phyloP scores from a whole-genome alignment of 2,888 invertebrate genomes.

The Mayetiola destructor region DNA sequence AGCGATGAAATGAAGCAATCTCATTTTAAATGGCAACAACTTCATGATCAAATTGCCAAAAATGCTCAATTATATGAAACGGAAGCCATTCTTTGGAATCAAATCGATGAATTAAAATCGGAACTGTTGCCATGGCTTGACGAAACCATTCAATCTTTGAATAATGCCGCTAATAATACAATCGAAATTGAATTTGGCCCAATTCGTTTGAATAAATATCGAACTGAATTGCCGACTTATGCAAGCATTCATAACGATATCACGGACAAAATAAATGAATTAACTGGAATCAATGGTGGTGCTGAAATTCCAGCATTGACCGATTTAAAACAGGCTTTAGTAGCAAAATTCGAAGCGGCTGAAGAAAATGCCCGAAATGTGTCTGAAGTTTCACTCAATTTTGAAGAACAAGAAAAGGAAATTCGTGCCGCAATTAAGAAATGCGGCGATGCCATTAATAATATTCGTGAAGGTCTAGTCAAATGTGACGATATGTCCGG shows the following conservation, averaged over 20 bases:
- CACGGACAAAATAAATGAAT: conserved; percentile 61
- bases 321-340: conserved; percentile 49
- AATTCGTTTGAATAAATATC: conserved; percentile 64
- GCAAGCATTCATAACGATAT: conserved; percentile 63
- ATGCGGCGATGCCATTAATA: conserved; percentile 52
- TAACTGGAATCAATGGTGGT: conserved; percentile 59
- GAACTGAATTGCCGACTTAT: conserved; percentile 69
- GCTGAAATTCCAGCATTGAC: conserved; percentile 51
- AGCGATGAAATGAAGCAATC: conserved; percentile 39
- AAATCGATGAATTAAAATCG: conserved; percentile 73
- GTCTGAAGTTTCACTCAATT: conserved; percentile 53
- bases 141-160: conserved; percentile 63
- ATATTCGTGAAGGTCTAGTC: conserved; percentile 66
- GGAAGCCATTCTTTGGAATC: conserved; percentile 83
- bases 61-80: conserved; percentile 70
- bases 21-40: conserved; percentile 53
- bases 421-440: conserved; percentile 57
- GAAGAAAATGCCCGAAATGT: conserved; percentile 58
- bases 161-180: conserved; percentile 58
- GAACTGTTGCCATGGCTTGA: conserved; percentile 72
- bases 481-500: conserved; percentile 84
- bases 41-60: conserved; percentile 55
- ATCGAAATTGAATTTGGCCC: conserved; percentile 70
- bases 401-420: conserved; percentile 58
- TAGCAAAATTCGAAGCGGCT: conserved; percentile 62